Percentiles rank a stretch among this genome's conserved stretches.
Evolutionary conservation across 2,888 invertebrate genomes (phyloP).

Genomic region (Leucozona laternaria): DNA sequence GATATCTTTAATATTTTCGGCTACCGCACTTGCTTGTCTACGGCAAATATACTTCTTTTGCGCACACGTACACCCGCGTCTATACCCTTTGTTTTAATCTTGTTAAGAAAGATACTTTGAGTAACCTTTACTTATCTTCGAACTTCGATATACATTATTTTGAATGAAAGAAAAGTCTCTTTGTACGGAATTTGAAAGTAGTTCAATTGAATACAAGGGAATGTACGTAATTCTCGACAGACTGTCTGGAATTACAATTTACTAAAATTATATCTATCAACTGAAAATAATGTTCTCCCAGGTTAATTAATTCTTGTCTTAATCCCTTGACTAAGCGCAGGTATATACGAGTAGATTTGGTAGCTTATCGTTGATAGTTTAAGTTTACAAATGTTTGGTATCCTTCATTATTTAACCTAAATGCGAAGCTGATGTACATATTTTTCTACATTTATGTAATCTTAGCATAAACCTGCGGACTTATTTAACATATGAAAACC

Average conservation of each 20-base stretch:
- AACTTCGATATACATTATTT: background rate
- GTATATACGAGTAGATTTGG: background rate
- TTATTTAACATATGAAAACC: too few species aligned
- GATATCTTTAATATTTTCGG: background rate
- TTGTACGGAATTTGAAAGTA: background rate
- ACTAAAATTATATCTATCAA: slow-evolving; percentile 10
- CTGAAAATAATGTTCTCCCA: slow-evolving; percentile 1
- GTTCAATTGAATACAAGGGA: background rate
- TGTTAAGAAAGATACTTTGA: slow-evolving; percentile 17
- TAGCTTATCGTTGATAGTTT: background rate
- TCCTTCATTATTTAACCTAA: slow-evolving; percentile 4
- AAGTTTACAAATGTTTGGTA: slow-evolving; percentile 66
- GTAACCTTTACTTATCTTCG: background rate
- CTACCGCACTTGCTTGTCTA: slow-evolving; percentile 15
- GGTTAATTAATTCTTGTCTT: background rate
- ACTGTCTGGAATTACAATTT: slow-evolving; percentile 39
- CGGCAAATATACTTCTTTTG: background rate
- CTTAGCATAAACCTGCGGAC: too few species aligned
- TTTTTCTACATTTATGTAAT: too few species aligned
- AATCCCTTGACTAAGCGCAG: slow-evolving; percentile 12
- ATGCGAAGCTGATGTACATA: background rate
- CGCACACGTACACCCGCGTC: slow-evolving; percentile 3
- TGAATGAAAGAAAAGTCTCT: slow-evolving; percentile 23
- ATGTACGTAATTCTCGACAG: slow-evolving; percentile 34
- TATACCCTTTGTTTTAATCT: slow-evolving; percentile 64